A percentile compares a stretch with the other conserved stretches of the same genome.
phyloP scores from a whole-genome alignment of 1,140 invertebrate species.

The Diorhabda elongata region DNA sequence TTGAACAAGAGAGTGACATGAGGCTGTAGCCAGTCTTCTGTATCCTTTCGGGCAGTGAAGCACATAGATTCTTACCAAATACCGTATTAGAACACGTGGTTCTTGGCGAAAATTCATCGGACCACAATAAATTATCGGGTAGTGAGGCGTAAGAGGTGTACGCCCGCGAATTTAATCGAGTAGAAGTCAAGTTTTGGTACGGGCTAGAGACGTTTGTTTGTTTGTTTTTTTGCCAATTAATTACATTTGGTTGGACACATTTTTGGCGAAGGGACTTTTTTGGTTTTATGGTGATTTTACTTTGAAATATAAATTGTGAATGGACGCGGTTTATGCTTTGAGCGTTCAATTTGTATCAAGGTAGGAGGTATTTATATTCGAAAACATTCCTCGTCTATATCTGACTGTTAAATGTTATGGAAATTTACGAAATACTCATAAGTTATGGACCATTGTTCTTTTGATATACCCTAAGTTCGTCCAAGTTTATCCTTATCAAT shows the following conservation, averaged over 20 bases:
- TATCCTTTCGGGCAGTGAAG: constrained; percentile 43
- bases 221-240: constrained; percentile 19
- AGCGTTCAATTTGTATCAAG: not conserved
- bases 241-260: constrained; percentile 15
- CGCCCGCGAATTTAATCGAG: constrained; percentile 35
- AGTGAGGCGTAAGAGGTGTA: constrained; percentile 41
- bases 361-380: not conserved
- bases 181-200: constrained; percentile 20
- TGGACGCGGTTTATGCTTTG: constrained; percentile 11
- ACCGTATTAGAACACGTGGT: constrained; percentile 34
- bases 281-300: not conserved
- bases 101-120: constrained; percentile 28
- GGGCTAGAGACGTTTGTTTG: constrained; percentile 21
- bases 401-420: no score
- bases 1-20: constrained; percentile 45
- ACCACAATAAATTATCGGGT: constrained; percentile 37
- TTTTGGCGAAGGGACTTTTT: constrained; percentile 9
- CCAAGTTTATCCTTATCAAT: no score
- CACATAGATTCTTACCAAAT: constrained; percentile 33
- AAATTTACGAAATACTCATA: no score
- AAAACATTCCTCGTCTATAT: no score
- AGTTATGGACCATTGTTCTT: no score
- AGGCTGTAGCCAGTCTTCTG: constrained; percentile 45
- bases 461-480: no score
- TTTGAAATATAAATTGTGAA: constrained; percentile 6